Evolutionary conservation across 2,113 vertebrate species (phyloP).

Genomic region (Sciurus niger): DNA sequence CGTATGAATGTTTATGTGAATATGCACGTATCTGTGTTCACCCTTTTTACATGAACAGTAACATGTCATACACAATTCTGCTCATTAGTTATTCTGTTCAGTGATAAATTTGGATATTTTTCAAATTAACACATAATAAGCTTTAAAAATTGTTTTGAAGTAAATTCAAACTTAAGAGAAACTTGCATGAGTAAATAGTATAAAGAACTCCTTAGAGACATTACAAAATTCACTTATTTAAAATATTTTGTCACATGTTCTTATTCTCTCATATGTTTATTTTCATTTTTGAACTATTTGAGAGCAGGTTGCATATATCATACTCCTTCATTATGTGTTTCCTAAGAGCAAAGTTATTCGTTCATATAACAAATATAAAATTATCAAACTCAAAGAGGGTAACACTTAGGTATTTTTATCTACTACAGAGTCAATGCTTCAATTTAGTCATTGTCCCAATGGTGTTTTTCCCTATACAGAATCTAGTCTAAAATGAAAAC

Average conservation of each 20-base stretch:
- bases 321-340: neutral
- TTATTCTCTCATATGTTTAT: neutral
- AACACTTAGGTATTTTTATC: neutral
- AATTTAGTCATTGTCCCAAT: neutral
- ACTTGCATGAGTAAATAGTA: neutral
- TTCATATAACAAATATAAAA: neutral
- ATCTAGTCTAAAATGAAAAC: constrained; percentile 7
- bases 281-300: neutral
- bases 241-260: neutral
- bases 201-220: neutral
- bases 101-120: neutral
- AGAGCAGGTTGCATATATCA: neutral
- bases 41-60: neutral
- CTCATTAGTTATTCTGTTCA: neutral
- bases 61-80: neutral
- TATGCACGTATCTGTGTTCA: neutral
- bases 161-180: constrained; percentile 6
- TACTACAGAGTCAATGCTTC: neutral
- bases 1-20: neutral
- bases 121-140: neutral
- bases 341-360: neutral
- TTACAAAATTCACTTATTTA: neutral
- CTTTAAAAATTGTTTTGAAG: neutral
- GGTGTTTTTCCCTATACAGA: neutral
- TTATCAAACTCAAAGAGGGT: neutral